Evolutionary conservation across 1,140 invertebrate species (phyloP), one percentile per base, ranked within the genome.

Genomic region (Calephelis virginiensis): DNA sequence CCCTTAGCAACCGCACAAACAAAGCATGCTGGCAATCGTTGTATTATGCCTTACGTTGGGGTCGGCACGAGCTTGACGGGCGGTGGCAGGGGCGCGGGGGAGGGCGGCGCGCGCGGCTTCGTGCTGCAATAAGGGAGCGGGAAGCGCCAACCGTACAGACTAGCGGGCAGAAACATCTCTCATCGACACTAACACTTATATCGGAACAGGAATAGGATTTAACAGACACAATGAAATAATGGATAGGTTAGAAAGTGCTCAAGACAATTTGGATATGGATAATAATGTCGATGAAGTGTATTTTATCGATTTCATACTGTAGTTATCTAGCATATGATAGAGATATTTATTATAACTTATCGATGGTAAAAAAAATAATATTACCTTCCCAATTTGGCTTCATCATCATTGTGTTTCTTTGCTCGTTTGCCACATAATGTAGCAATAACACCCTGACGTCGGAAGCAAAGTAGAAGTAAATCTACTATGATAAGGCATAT

Each of bases 101-200:
- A 95, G 85, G 94, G 95, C 92, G 92, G 94, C 91, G 92, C 93
- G 92, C 85, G 86, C 86, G 85, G 86, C 94, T 96, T 96, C 93
- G 96, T 95, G 92, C 94, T 95, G 94, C 95, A 97, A 96, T 97
- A 96, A 94, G 95, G 95, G 94, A 96, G 95, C 93, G 96, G 96
- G 94, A 97, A 97, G 93, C 95, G 95, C 96, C 96, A 97, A 95
- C 95, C 95, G 93, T 96, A 96, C 94, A 96, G 94, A 96, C 96
- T 97, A 95, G 93, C 94, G 94, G 91, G 83, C 85, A 91, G 86
- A 89, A 91, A 91, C 83, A 91, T 89, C 86, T 91, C 86, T 89
- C 85, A 91, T 87, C 88, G 88, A 89, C 83, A 90, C 83, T 86
- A 87, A 84, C 80, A 83, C 80, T 82, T 81, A 68, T 65, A 53